phyloP scores from a whole-genome alignment of 2,113 vertebrate species.

The Chinchilla lanigera region DNA sequence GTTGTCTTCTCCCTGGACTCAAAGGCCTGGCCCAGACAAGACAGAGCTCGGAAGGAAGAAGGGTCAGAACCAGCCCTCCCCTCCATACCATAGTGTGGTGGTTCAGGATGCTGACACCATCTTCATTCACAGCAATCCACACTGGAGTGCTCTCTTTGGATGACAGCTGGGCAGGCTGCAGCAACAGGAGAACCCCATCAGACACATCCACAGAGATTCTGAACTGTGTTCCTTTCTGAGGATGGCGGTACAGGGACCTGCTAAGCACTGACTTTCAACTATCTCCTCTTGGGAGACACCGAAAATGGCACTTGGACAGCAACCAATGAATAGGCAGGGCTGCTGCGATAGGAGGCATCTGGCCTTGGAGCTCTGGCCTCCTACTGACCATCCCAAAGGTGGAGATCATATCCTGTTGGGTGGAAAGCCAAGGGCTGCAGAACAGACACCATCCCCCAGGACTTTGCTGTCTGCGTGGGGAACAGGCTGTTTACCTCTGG shows the following conservation, averaged over 20 bases:
- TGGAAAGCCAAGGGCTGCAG: neutral
- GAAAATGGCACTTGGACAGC: neutral
- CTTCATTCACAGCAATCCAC: constrained; percentile 96
- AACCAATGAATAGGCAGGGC: neutral
- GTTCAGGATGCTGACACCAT: constrained; percentile 94
- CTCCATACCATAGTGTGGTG: constrained; percentile 92
- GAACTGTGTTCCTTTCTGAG: neutral
- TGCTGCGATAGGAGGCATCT: neutral
- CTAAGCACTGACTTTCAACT: neutral
- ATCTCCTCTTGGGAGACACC: neutral
- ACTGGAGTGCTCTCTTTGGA: constrained; percentile 86
- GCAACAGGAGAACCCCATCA: constrained; percentile 48
- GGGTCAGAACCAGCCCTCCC: neutral
- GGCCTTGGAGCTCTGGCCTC: neutral
- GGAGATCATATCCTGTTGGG: neutral
- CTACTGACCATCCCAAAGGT: neutral
- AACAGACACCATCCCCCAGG: neutral
- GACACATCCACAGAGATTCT: neutral
- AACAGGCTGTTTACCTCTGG: neutral
- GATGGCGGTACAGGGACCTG: neutral
- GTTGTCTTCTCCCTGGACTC: neutral
- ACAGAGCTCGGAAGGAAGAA: neutral
- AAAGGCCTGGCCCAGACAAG: neutral
- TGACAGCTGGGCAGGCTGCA: constrained; percentile 88
- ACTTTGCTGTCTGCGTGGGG: neutral